Evolutionary conservation across 2,888 invertebrate genomes (phyloP).

Genomic region (Eilema depressum): DNA sequence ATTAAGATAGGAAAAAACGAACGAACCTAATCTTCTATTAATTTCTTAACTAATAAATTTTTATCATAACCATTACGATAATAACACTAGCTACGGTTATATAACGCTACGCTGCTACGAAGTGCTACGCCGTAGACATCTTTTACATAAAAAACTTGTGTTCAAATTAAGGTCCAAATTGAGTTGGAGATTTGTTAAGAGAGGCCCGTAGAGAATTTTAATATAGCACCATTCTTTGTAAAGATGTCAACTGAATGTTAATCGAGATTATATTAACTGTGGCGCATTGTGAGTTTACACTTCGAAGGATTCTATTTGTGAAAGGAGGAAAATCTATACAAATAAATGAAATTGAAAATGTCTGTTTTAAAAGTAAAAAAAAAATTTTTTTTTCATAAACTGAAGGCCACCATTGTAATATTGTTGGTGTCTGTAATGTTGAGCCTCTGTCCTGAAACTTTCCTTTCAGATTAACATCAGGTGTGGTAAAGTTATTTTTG

Average conservation of each 20-base stretch:
- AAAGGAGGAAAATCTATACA: neutral
- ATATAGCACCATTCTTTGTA: constrained; percentile 7
- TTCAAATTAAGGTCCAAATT: constrained; percentile 23
- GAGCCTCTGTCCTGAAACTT: too few species aligned
- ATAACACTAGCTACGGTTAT: neutral
- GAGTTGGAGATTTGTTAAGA: constrained; percentile 17
- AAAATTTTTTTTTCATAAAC: too few species aligned
- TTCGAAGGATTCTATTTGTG: neutral
- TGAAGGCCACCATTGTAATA: too few species aligned
- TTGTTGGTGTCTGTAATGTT: too few species aligned
- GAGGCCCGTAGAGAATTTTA: constrained; percentile 14
- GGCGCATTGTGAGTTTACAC: constrained; percentile 1
- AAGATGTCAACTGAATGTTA: constrained; percentile 12
- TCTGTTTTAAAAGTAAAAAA: too few species aligned
- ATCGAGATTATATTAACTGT: constrained; percentile 13
- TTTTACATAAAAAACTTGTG: constrained; percentile 16
- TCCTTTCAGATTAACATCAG: too few species aligned
- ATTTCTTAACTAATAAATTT: neutral
- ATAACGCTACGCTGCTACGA: constrained; percentile 4
- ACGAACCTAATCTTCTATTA: neutral
- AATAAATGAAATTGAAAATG: too few species aligned
- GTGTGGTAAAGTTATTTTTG: too few species aligned
- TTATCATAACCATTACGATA: neutral
- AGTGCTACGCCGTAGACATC: constrained; percentile 18
- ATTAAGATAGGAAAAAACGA: too few species aligned